phyloP scores from a whole-genome alignment of 2,797 vertebrate species.

The Remorina albescens region DNA sequence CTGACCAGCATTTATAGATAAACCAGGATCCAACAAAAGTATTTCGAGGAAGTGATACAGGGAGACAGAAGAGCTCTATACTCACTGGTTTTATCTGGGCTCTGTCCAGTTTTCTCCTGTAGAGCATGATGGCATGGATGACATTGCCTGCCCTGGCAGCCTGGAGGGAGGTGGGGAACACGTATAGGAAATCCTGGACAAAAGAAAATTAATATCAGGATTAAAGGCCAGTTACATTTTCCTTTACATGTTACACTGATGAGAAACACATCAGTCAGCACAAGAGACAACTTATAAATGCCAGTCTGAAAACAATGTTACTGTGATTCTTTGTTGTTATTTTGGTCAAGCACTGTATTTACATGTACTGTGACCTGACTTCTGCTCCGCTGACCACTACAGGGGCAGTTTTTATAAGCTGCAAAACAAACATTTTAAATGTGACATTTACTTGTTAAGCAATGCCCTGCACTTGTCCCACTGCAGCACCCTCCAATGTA shows the following conservation, averaged over 20 bases:
- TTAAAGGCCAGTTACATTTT: slow-evolving; percentile 4
- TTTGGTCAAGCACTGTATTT: slow-evolving; percentile 14
- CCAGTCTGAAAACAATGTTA: background rate
- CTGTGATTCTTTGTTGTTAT: slow-evolving; percentile 10
- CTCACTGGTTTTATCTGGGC: slow-evolving; percentile 96
- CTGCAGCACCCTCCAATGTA: slow-evolving; percentile 1
- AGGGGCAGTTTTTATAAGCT: background rate
- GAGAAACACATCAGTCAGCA: background rate
- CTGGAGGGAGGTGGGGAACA: slow-evolving; percentile 89
- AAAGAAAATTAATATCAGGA: background rate
- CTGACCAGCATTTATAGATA: background rate
- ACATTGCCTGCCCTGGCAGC: slow-evolving; percentile 94
- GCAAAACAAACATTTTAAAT: background rate
- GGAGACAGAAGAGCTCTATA: slow-evolving; percentile 14
- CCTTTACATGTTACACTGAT: background rate
- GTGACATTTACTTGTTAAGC: background rate
- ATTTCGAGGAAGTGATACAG: background rate
- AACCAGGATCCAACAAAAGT: background rate
- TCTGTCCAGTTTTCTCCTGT: slow-evolving; percentile 94
- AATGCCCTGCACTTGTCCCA: background rate
- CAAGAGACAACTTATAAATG: background rate
- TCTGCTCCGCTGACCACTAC: too few relatives aligned
- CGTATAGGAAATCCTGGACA: slow-evolving; percentile 91
- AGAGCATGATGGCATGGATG: slow-evolving; percentile 93
- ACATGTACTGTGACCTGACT: too few relatives aligned